These are phyloP conservation scores for Pachyramphus minor DNA, from an alignment of 2,113 vertebrate genomes.

Conservation along the genomic window DNA sequence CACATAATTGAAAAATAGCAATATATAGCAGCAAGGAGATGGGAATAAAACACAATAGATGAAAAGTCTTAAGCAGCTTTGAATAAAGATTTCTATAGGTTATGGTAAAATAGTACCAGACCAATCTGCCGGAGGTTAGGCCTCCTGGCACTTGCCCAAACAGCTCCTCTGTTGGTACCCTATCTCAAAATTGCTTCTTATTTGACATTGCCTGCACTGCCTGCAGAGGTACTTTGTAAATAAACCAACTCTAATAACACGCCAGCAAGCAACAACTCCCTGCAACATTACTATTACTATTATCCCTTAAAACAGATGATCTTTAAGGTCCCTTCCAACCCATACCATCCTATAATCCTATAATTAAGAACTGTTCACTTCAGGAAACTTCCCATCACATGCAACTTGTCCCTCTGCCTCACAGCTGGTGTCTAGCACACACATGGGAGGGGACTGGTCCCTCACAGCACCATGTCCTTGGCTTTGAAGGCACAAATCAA, in stretches of 20 bases:
- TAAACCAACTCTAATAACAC: not conserved
- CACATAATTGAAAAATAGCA: not conserved
- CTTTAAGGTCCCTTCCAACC: not conserved
- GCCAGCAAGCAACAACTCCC: not conserved
- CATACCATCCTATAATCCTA: not conserved
- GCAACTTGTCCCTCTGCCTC: not conserved
- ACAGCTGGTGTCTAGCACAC: not conserved
- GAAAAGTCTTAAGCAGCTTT: not conserved
- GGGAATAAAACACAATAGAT: not conserved
- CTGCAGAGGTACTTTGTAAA: not conserved
- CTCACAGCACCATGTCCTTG: not conserved
- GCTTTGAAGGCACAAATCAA: not conserved
- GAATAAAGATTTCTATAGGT: conserved; percentile 12
- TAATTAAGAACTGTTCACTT: not conserved
- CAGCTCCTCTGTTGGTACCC: not conserved
- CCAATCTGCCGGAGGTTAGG: not conserved
- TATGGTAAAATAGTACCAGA: not conserved
- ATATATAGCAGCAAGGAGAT: not conserved
- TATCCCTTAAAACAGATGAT: not conserved
- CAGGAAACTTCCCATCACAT: not conserved
- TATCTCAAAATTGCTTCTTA: not conserved
- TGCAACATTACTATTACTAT: not conserved
- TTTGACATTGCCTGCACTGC: not conserved
- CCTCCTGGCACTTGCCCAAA: not conserved
- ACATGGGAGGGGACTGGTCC: not conserved